phyloP scores from a whole-genome alignment of 37 sponge, comb jelly and placozoan genomes.

The Corticium candelabrum region DNA sequence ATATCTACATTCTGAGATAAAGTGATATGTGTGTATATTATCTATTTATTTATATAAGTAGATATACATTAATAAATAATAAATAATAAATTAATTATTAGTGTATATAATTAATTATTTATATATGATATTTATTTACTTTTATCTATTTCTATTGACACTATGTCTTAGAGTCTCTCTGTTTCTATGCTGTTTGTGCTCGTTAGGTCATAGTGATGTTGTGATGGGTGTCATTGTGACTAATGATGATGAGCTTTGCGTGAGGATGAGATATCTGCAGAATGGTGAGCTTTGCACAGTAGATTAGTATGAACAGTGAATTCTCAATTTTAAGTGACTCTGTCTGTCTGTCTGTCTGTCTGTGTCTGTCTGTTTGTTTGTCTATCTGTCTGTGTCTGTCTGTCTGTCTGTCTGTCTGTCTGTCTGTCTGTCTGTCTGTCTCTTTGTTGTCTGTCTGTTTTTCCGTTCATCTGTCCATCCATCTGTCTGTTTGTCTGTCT shows the following conservation, averaged over 20 bases:
- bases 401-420: background rate
- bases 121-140: too few species aligned
- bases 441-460: background rate
- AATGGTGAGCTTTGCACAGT: background rate
- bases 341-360: constrained; percentile 1
- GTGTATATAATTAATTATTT: too few species aligned
- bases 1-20: too few species aligned
- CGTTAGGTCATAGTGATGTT: constrained; percentile 85
- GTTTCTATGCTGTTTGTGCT: background rate
- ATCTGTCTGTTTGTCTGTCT: too few species aligned
- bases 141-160: too few species aligned
- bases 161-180: background rate
- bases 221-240: constrained; percentile 81
- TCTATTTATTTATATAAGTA: too few species aligned
- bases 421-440: background rate
- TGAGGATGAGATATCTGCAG: constrained; percentile 62
- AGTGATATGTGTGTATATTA: too few species aligned
- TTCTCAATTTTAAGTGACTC: too few species aligned
- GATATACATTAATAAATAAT: too few species aligned
- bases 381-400: background rate
- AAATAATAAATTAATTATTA: too few species aligned
- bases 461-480: too few species aligned
- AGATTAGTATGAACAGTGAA: too few species aligned
- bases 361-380: background rate
- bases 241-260: constrained; percentile 54